Conservation (phyloP, 2,797 vertebrate genomes). For the Manis javanica region DNA sequence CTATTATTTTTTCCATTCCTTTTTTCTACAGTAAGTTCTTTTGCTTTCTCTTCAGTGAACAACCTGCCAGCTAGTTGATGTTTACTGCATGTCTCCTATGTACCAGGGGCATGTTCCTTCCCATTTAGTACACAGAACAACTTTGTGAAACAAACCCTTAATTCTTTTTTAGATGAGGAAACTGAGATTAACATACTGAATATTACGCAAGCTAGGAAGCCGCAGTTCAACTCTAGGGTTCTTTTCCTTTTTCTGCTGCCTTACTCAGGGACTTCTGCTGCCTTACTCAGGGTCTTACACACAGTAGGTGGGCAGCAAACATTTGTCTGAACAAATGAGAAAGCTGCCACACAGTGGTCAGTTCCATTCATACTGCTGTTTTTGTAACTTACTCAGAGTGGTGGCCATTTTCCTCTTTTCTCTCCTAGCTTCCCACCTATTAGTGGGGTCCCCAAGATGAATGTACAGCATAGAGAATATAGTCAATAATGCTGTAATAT, state of each 20-base stretch:
- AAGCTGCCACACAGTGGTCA: accelerated
- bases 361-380: neutral
- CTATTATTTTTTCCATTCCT: neutral
- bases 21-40: conserved; percentile 23
- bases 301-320: neutral
- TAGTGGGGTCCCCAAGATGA: too few relatives aligned
- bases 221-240: neutral
- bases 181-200: neutral
- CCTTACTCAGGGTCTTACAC: neutral
- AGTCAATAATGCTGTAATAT: too few relatives aligned
- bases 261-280: neutral
- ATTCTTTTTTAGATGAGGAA: conserved; percentile 9
- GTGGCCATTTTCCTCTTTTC: neutral
- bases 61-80: neutral
- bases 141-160: neutral
- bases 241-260: neutral
- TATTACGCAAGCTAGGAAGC: neutral
- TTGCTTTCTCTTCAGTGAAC: conserved; percentile 1
- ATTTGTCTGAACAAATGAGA: neutral
- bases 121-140: neutral
- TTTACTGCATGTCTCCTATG: neutral
- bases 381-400: neutral
- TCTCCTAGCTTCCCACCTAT: neutral
- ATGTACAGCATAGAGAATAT: too few relatives aligned
- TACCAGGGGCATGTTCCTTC: neutral